Evolutionary conservation across 2,113 vertebrate genomes (phyloP).

Genomic region (Eublepharis macularius): DNA sequence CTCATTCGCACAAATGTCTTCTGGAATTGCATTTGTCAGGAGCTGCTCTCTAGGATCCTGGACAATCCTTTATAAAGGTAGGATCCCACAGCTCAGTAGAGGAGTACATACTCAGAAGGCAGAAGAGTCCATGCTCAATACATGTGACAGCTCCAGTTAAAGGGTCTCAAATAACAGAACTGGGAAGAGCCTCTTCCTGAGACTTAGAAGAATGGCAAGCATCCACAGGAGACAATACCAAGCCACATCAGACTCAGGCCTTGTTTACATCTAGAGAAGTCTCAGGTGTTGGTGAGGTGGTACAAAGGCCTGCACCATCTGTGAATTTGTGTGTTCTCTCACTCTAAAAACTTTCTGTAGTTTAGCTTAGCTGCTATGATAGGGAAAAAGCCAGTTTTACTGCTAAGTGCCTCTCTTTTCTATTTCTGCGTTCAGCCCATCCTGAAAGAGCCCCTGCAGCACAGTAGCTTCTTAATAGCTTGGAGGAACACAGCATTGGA

Average conservation of each 20-base stretch:
- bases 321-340: too few relatives aligned
- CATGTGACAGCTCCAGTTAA: neutral
- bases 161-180: neutral
- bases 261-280: neutral
- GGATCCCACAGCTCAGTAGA: neutral
- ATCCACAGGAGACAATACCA: neutral
- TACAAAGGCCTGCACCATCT: too few relatives aligned
- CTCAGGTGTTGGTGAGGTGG: too few relatives aligned
- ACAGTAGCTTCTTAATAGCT: neutral
- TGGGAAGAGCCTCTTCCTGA: too few relatives aligned
- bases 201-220: neutral
- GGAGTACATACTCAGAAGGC: neutral
- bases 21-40: neutral
- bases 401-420: neutral
- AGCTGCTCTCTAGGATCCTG: neutral
- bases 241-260: neutral
- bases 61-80: neutral
- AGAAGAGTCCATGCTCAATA: neutral
- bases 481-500: neutral
- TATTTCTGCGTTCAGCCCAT: neutral
- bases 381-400: neutral
- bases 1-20: neutral
- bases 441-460: neutral
- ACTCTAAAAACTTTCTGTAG: too few relatives aligned
- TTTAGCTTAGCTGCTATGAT: neutral